Evolutionary conservation across 2,113 vertebrate genomes (phyloP).

Genomic region (Gnathonemus echidnorhynchus): DNA sequence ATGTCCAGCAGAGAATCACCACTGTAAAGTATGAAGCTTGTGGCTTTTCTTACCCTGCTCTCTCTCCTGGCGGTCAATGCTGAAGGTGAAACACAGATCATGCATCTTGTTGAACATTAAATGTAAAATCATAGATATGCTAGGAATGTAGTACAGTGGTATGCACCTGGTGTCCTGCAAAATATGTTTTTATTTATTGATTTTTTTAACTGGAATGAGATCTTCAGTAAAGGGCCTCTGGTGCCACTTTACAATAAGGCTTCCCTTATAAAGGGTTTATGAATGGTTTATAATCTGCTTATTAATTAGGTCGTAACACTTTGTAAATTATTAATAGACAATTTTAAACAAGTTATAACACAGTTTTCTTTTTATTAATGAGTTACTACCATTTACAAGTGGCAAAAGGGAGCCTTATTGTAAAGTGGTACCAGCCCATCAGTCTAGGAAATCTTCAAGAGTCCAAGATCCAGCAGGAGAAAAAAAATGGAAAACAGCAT

Average conservation of each 20-base stretch:
- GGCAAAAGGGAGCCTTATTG: neutral
- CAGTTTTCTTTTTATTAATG: no score
- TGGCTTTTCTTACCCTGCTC: neutral
- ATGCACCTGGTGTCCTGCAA: neutral
- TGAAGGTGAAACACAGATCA: neutral
- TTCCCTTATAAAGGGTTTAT: no score
- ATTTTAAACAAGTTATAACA: no score
- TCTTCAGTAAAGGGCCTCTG: no score
- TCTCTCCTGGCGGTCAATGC: neutral
- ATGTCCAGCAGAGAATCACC: neutral
- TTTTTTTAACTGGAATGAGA: no score
- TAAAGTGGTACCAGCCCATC: neutral
- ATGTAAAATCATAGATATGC: neutral
- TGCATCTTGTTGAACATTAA: no score
- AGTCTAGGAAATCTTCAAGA: neutral
- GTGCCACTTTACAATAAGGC: no score
- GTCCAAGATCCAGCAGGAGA: neutral
- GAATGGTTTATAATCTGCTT: no score
- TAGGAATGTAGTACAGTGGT: neutral
- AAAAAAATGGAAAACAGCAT: neutral
- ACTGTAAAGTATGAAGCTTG: neutral
- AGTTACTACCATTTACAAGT: neutral
- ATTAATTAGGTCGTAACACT: no score
- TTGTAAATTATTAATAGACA: no score
- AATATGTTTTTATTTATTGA: neutral